A percentile compares a stretch with the other conserved stretches of the same genome.
phyloP scores from a whole-genome alignment of 2,888 invertebrate genomes.

The Andrena camellia region DNA sequence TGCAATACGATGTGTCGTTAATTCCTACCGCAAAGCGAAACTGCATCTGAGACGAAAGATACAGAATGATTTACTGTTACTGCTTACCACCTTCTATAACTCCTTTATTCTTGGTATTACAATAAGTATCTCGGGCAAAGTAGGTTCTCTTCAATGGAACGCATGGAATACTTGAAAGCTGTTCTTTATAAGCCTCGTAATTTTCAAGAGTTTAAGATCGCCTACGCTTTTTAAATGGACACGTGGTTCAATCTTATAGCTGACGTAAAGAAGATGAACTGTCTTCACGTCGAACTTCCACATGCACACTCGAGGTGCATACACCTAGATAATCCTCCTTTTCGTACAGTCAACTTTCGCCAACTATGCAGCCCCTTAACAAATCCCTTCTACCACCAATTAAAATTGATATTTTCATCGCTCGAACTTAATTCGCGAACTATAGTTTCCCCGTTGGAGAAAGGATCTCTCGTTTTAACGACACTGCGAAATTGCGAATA shows the following conservation, averaged over 20 bases:
- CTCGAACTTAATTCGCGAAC: neutral
- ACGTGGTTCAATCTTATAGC: no score
- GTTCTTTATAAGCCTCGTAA: no score
- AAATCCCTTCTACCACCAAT: no score
- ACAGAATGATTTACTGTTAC: neutral
- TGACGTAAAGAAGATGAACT: no score
- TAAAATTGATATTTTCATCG: neutral
- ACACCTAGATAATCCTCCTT: no score
- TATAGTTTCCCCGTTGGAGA: neutral
- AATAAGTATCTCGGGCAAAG: neutral
- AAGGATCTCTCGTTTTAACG: neutral
- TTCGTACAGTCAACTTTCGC: no score
- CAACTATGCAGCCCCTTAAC: no score
- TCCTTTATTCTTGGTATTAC: neutral
- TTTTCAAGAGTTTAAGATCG: no score
- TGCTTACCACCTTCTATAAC: neutral
- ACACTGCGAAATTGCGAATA: neutral
- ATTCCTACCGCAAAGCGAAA: neutral
- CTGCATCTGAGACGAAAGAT: neutral
- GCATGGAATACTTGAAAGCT: no score
- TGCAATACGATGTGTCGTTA: neutral
- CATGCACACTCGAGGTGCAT: no score
- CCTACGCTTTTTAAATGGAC: no score
- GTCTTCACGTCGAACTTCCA: no score
- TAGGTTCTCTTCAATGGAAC: neutral